Base-by-base conservation (phyloP, 1,140 invertebrate species). In the Globodera ellingtonae region DNA sequence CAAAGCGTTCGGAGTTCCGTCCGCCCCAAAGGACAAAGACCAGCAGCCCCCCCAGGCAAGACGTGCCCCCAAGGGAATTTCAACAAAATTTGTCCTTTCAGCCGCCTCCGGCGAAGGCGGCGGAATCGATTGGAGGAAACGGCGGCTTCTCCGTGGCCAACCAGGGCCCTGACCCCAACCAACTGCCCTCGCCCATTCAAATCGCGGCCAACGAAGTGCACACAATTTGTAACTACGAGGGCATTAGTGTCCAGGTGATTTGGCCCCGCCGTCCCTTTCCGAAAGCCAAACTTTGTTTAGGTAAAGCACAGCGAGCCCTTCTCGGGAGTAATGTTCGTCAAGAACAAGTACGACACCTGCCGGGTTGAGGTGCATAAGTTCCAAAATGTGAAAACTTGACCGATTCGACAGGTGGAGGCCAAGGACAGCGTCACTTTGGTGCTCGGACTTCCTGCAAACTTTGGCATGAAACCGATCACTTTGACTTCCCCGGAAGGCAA, bases 261-360 rank as follows among this genome's bases (percentile, higher is more conserved):
- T 35, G 35, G 35, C 35, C 35, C 35, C 35, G 15, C 44, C 44
- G 62, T 75, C 47, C 44, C 44, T 56, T 46, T 9, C n/a, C 9
- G 13, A 79, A 78, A 18, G 15, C 3, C 74, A 15, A 18, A 79
- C 52, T 79, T 79, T 66, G 4, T 44, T 67, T 46, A 87, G 70
- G 80, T 89, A 44, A 89, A 89, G 67, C 88, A 89, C 67, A 56
- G 78, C 48, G 79, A 87, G 47, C 78, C 82, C 65, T 89, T 89
- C 85, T 81, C 83, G 65, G 87, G 87, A 69, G 89, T 89, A 15
- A 84, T 89, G 46, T 89, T 89, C 75, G 87, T 89, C 48, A 89
- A 89, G 82, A 89, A 89, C 70, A 89, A 89, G 74, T 89, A 89
- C 71, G 87, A 89, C 75, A 88, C 86, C 62, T 89, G 87, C 78